These are phyloP conservation scores for Antrozous pallidus DNA, from an alignment of 2,797 vertebrate species.

Conservation along the genomic window DNA sequence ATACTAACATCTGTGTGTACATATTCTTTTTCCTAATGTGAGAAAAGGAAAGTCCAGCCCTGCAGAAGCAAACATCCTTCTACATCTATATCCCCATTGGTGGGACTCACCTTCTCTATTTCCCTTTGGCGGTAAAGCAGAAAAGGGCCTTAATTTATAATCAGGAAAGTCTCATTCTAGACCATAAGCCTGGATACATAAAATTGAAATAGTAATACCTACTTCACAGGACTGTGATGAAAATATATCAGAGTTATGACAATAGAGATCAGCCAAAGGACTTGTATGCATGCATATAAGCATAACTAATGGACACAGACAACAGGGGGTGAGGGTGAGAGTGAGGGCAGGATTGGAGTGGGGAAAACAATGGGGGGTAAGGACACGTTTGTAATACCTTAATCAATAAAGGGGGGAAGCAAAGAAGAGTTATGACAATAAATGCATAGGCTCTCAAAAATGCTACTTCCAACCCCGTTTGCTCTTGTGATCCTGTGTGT, in stretches of 20 bases:
- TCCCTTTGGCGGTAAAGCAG: neutral
- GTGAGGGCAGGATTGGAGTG: no score
- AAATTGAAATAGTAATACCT: neutral
- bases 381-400: no score
- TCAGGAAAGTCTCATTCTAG: conserved; percentile 7
- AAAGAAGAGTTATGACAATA: neutral
- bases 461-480: neutral
- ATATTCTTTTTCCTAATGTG: neutral
- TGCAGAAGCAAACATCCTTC: neutral
- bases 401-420: no score
- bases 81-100: neutral
- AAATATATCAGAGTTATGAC: neutral
- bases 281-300: no score
- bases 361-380: no score
- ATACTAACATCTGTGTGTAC: neutral
- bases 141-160: neutral
- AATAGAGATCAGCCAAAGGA: neutral
- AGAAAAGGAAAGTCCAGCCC: neutral
- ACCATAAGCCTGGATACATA: neutral
- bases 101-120: neutral
- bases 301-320: no score
- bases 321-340: no score
- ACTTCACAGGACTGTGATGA: neutral
- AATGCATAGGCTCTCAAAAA: neutral
- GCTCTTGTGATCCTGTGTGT: neutral